These are phyloP conservation scores for Caenorhabditis latens DNA, from an alignment of 1,140 invertebrate species.

Conservation along the genomic window DNA sequence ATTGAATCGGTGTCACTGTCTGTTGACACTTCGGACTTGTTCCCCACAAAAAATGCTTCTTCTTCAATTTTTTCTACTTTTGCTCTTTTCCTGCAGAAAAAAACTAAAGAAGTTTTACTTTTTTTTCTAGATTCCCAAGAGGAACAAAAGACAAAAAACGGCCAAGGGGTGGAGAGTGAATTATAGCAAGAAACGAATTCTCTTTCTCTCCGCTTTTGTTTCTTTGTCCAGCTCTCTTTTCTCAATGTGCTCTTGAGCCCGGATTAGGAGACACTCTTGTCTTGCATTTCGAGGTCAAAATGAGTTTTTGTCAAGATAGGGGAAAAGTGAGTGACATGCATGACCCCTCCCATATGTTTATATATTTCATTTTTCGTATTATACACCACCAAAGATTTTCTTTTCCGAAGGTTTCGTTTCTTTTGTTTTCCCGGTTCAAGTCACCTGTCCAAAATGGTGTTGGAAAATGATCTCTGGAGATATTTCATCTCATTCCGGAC, in stretches of 20 bases:
- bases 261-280: constrained; percentile 47
- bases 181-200: constrained; percentile 51
- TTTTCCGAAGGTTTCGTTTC: not conserved
- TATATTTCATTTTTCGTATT: not conserved
- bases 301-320: constrained; percentile 53
- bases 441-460: not conserved
- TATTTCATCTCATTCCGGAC: too few species aligned
- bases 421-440: not conserved
- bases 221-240: not conserved
- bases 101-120: not conserved
- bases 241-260: not conserved
- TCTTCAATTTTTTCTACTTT: not conserved
- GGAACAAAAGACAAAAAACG: not conserved
- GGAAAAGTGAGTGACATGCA: constrained; percentile 43
- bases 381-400: constrained; percentile 9
- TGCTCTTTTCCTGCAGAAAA: constrained; percentile 26
- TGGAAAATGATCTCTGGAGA: too few species aligned
- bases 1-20: constrained; percentile 45
- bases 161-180: not conserved
- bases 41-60: not conserved
- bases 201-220: not conserved
- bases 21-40: constrained; percentile 36
- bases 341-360: constrained; percentile 26
- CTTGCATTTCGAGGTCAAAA: constrained; percentile 48
- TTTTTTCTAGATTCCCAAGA: constrained; percentile 28